A percentile compares a stretch with the other conserved stretches of the same genome.
phyloP scores from a whole-genome alignment of 2,888 invertebrate genomes.

The Stenurella melanura region DNA sequence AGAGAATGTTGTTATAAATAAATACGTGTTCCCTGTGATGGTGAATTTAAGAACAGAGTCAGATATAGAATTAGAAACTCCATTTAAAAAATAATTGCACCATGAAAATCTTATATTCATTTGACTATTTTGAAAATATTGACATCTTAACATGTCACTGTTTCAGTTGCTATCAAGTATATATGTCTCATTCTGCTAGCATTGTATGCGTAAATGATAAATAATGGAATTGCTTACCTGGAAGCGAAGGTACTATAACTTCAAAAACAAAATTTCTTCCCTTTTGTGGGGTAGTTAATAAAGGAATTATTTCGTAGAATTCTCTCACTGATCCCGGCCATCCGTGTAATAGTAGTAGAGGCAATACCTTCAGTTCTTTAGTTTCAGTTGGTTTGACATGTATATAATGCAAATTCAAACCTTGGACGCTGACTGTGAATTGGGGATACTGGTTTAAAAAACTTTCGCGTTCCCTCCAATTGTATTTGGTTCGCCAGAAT shows the following conservation, averaged over 20 bases:
- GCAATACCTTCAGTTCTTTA: background rate
- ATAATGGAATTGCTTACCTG: background rate
- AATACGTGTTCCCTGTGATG: too few relatives aligned
- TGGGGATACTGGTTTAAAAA: conserved; percentile 75
- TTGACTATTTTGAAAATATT: too few relatives aligned
- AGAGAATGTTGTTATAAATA: too few relatives aligned
- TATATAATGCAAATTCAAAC: background rate
- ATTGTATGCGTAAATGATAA: background rate
- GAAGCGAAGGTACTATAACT: conserved; percentile 1
- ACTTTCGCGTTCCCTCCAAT: conserved; percentile 81
- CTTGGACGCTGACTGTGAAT: conserved; percentile 2
- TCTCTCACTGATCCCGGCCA: conserved; percentile 4
- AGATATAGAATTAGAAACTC: too few relatives aligned
- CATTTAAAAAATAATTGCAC: too few relatives aligned
- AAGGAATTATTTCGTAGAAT: conserved; percentile 10
- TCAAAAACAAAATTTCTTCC: conserved; percentile 54
- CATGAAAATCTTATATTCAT: too few relatives aligned
- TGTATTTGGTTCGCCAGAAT: conserved; percentile 85
- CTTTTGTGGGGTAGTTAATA: background rate
- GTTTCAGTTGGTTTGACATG: conserved; percentile 11
- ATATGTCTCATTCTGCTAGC: too few relatives aligned
- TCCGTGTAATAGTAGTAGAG: background rate
- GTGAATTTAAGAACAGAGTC: too few relatives aligned
- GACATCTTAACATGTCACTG: too few relatives aligned
- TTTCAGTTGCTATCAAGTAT: too few relatives aligned